Percentiles rank a stretch among this genome's conserved stretches.
Conservation (phyloP, 2,888 invertebrate species). For the Teleogryllus oceanicus region DNA sequence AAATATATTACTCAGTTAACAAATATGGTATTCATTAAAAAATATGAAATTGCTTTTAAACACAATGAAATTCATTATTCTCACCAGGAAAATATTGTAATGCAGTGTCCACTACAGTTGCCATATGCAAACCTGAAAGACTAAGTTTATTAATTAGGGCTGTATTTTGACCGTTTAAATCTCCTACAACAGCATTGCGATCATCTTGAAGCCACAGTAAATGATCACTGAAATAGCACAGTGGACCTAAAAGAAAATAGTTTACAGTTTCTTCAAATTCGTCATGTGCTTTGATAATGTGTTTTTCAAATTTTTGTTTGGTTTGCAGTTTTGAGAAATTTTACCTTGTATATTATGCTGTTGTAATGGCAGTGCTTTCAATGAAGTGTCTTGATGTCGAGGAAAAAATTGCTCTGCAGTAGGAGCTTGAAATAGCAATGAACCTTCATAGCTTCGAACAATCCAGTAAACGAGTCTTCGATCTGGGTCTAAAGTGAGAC, state of each 20-base stretch:
- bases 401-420: conserved; percentile 58
- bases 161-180: conserved; percentile 69
- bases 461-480: conserved; percentile 80
- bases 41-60: no score
- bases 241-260: conserved; percentile 51
- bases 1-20: not conserved
- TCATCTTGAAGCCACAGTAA: conserved; percentile 79
- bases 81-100: conserved; percentile 60
- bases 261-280: not conserved
- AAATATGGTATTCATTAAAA: conserved; percentile 39
- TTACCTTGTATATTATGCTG: conserved; percentile 57
- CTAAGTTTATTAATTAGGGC: conserved; percentile 63
- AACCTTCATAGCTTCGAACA: conserved; percentile 72
- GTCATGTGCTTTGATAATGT: no score
- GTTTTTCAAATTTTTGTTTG: no score
- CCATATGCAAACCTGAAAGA: conserved; percentile 62
- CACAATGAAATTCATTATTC: conserved; percentile 38
- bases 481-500: conserved; percentile 76
- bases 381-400: conserved; percentile 45
- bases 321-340: not conserved
- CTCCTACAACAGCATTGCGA: conserved; percentile 70
- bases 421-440: conserved; percentile 67
- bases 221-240: conserved; percentile 77
- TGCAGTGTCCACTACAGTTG: conserved; percentile 69
- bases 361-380: conserved; percentile 50